Percentiles rank a stretch among this genome's conserved stretches.
Evolutionary conservation across 2,888 invertebrate species (phyloP).

Genomic region (Chymomyza procnemis): DNA sequence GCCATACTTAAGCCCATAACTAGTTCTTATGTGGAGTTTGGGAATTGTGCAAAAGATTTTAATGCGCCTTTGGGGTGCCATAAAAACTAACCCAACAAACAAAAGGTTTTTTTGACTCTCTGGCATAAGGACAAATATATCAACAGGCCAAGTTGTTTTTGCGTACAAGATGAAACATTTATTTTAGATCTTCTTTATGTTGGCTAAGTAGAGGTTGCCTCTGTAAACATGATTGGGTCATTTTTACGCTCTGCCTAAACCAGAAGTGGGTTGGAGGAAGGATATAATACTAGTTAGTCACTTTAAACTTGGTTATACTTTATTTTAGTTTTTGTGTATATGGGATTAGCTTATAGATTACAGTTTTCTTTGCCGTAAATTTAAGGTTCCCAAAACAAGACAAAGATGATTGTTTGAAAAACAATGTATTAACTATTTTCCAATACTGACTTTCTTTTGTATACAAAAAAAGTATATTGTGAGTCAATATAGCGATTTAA

Average conservation of each 20-base stretch:
- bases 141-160: constrained; percentile 13
- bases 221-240: not conserved
- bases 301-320: not conserved
- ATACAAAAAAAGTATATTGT: no score
- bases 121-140: constrained; percentile 10
- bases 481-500: no score
- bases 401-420: no score
- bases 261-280: no score
- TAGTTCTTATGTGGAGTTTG: constrained; percentile 48
- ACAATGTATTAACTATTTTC: no score
- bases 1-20: constrained; percentile 25
- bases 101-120: not conserved
- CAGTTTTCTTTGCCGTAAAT: no score
- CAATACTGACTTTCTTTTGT: no score
- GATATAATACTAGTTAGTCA: no score
- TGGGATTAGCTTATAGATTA: no score
- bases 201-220: no score
- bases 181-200: constrained; percentile 35
- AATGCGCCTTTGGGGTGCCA: constrained; percentile 58
- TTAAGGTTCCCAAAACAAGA: no score
- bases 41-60: constrained; percentile 54
- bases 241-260: not conserved
- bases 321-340: constrained; percentile 18
- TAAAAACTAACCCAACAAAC: constrained; percentile 43
- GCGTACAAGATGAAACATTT: constrained; percentile 44